phyloP scores from a whole-genome alignment of 2,888 invertebrate species.

The Spisula solida region DNA sequence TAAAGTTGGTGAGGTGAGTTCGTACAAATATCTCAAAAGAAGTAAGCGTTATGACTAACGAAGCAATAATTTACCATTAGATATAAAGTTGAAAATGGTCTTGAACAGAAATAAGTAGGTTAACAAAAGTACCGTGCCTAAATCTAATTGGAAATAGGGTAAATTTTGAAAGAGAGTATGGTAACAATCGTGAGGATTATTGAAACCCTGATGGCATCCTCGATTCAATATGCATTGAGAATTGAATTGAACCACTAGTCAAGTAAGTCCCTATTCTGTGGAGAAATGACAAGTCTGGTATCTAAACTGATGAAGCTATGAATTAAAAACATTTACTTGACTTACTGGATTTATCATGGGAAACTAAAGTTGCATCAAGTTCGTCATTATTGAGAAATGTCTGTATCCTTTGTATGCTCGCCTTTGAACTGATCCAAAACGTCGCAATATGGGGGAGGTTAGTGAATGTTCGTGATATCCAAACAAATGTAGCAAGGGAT shows the following conservation, averaged over 20 bases:
- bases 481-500: conserved; percentile 87
- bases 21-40: too few relatives aligned
- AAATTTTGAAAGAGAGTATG: too few relatives aligned
- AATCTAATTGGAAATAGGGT: too few relatives aligned
- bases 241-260: neutral
- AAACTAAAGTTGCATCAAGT: conserved; percentile 67
- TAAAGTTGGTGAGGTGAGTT: too few relatives aligned
- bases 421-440: conserved; percentile 32
- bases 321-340: neutral
- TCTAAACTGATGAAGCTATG: neutral
- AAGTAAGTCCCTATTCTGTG: neutral
- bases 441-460: conserved; percentile 89
- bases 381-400: conserved; percentile 74
- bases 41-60: too few relatives aligned
- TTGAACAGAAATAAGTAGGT: too few relatives aligned
- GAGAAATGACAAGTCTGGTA: neutral
- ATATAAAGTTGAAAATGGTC: too few relatives aligned
- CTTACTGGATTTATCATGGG: conserved; percentile 56
- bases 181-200: neutral
- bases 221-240: neutral
- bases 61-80: too few relatives aligned
- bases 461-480: conserved; percentile 93
- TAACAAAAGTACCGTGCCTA: too few relatives aligned
- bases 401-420: conserved; percentile 68
- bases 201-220: neutral